Evolutionary conservation across 2,888 invertebrate genomes (phyloP).

Genomic region (Platynereis dumerilii): DNA sequence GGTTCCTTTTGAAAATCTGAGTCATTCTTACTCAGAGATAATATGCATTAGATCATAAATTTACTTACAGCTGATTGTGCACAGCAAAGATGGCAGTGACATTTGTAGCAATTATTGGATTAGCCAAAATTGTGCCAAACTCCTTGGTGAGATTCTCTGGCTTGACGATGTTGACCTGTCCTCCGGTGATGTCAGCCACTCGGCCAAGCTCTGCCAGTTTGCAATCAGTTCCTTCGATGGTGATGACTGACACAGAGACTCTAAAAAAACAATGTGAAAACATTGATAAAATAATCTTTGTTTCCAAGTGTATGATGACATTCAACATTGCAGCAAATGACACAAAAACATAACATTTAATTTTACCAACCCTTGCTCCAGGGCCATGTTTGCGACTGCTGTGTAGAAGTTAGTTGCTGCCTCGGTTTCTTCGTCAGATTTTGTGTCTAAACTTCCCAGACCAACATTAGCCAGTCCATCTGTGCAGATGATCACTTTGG

Average conservation of each 20-base stretch:
- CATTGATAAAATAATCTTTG: background rate
- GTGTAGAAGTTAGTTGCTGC: conserved; percentile 45
- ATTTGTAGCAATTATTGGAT: conserved; percentile 57
- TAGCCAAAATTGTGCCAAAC: conserved; percentile 58
- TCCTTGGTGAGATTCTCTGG: conserved; percentile 58
- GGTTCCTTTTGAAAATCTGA: too few relatives aligned
- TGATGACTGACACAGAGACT: conserved; percentile 56
- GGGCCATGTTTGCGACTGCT: conserved; percentile 43
- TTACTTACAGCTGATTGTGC: conserved; percentile 55
- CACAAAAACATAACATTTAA: background rate
- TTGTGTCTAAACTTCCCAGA: conserved; percentile 52
- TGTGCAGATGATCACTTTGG: conserved; percentile 61
- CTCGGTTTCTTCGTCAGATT: conserved; percentile 36
- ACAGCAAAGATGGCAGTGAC: conserved; percentile 56
- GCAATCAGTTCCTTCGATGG: conserved; percentile 59
- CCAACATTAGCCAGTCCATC: conserved; percentile 62
- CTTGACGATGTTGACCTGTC: conserved; percentile 62
- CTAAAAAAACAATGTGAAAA: conserved; percentile 41
- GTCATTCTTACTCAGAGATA: too few relatives aligned
- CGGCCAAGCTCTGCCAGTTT: conserved; percentile 56
- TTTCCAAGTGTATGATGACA: too few relatives aligned
- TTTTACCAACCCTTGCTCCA: conserved; percentile 46
- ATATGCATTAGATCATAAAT: too few relatives aligned
- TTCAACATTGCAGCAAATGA: background rate
- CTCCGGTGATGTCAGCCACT: conserved; percentile 55